Evolutionary conservation across 1,140 invertebrate genomes (phyloP), one percentile per base, ranked within the genome.

Genomic region (Tyrophagus putrescentiae): DNA sequence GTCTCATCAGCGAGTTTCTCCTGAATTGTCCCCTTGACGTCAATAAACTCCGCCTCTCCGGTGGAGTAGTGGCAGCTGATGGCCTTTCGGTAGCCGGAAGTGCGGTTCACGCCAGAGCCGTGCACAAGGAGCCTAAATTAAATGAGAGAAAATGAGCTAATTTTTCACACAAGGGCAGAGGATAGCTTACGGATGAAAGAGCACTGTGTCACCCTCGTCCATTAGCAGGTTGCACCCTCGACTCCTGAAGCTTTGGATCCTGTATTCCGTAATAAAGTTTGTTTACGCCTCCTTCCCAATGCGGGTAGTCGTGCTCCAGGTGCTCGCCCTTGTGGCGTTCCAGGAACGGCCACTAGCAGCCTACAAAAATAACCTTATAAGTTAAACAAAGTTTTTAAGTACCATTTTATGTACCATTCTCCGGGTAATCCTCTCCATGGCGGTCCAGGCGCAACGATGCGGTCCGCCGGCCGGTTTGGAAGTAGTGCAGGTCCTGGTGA

Each of bases 171-270:
- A n/a, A n/a, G n/a, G n/a, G n/a, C n/a, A n/a, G n/a, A n/a, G n/a
- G n/a, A n/a, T n/a, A n/a, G n/a, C n/a, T n/a, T n/a, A n/a, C 25
- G 88, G 89, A 74, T 93, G 87, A 70, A 94, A 91, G 73, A 94
- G 89, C 1, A 91, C 82, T 0, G 87, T 92, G 69, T 93, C 88
- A 4, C 87, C 87, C 45, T 82, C 80, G 61, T 84, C 77, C 85
- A 93, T 90, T 64, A 80, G 76, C 1, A 90, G 69, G 66, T 83
- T 0, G 81, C 66, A 65, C 76, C 72, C 39, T 73, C 66, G 25
- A 57, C 21, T 36, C 79, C 69, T 69, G 72, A 70, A 70, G 71
- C n/a, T n/a, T n/a, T n/a, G n/a, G 73, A 41, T 79, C 76, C 65
- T 79, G 72, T 23, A 92, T 80, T 1, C 86, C 87, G 71, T 89